Percentiles rank a stretch among this genome's conserved stretches.
Evolutionary conservation across 2,888 invertebrate species (phyloP).

Genomic region (Epsilonema sp.): DNA sequence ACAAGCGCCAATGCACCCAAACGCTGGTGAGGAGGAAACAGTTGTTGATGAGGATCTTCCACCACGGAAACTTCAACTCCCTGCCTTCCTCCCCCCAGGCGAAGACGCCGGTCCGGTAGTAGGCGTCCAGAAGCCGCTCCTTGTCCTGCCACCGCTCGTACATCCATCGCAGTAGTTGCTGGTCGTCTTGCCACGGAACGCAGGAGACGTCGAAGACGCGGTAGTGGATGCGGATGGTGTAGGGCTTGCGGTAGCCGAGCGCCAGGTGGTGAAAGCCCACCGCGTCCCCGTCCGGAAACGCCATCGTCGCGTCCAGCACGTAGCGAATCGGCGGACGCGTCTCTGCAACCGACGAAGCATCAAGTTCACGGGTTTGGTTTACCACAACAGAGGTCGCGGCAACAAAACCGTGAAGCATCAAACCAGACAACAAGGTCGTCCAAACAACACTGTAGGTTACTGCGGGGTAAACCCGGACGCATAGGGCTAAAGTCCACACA

Average conservation of each 20-base stretch:
- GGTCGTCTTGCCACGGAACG: constrained; percentile 49
- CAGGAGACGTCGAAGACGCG: constrained; percentile 33
- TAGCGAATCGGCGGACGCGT: constrained; percentile 42
- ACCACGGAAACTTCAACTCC: neutral
- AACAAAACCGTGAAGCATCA: neutral
- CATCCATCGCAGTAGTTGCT: constrained; percentile 62
- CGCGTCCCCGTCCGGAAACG: constrained; percentile 63
- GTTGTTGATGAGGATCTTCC: constrained; percentile 1
- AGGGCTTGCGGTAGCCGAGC: constrained; percentile 21
- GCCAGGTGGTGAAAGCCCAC: constrained; percentile 52
- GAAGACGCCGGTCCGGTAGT: constrained; percentile 56
- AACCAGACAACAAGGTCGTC: neutral
- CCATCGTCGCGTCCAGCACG: constrained; percentile 75
- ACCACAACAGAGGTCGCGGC: neutral
- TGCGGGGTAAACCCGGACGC: too few relatives aligned
- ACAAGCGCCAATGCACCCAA: neutral
- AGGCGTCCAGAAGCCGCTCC: constrained; percentile 59
- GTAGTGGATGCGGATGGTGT: constrained; percentile 26
- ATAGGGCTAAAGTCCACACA: too few relatives aligned
- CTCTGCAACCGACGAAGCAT: too few relatives aligned
- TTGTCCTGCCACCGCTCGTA: constrained; percentile 71
- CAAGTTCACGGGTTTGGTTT: too few relatives aligned
- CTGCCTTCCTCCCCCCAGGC: constrained; percentile 1
- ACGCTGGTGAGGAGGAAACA: neutral
- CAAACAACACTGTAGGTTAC: neutral